Conservation (phyloP, 2,113 vertebrate genomes). For the Colossoma macropomum region DNA sequence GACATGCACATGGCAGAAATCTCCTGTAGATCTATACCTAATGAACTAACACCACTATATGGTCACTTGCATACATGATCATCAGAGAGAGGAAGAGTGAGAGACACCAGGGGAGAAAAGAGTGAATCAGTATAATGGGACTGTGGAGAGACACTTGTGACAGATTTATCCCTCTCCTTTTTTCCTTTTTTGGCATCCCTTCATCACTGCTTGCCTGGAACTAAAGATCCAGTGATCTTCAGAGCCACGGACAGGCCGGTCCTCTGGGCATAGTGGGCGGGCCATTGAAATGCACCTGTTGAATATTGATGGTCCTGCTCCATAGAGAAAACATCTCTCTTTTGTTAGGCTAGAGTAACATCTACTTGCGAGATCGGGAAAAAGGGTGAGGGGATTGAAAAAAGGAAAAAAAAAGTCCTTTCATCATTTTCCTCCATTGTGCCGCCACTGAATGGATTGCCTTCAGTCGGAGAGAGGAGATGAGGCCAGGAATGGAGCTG, state of each 20-base stretch:
- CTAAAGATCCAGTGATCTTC: constrained; percentile 60
- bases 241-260: constrained; percentile 53
- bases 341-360: constrained; percentile 71
- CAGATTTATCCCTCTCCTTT: background rate
- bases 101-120: background rate
- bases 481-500: constrained; percentile 3
- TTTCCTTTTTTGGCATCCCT: constrained; percentile 31
- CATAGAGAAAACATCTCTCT: constrained; percentile 79
- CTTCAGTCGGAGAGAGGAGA: background rate
- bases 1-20: too few species aligned
- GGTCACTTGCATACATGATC: background rate
- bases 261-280: constrained; percentile 50
- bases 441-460: constrained; percentile 15
- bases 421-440: constrained; percentile 22
- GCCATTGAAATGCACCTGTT: constrained; percentile 71
- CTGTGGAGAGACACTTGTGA: background rate
- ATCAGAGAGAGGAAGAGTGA: background rate
- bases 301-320: constrained; percentile 81
- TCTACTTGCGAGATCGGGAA: constrained; percentile 59
- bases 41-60: background rate
- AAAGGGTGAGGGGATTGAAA: background rate
- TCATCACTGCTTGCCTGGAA: constrained; percentile 46
- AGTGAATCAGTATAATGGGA: constrained; percentile 9
- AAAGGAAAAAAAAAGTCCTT: constrained; percentile 9
- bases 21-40: too few species aligned